Evolutionary conservation across 2,888 invertebrate species (phyloP).

Genomic region (Ophioninae sp.): DNA sequence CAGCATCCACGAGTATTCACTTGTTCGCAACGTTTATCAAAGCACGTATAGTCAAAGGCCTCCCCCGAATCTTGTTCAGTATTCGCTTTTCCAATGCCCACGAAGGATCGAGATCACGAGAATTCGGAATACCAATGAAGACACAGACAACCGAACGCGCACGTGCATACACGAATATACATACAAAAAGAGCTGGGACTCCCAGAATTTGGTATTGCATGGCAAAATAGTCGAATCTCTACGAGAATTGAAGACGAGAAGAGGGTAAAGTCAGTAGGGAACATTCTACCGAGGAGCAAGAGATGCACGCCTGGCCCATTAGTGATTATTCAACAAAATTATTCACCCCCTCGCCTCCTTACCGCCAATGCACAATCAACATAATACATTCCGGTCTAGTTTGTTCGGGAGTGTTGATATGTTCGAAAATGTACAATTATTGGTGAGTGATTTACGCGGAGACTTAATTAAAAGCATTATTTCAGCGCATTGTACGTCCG

Average conservation of each 20-base stretch:
- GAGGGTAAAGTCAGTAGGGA: conserved; percentile 2
- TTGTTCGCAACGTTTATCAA: conserved; percentile 24
- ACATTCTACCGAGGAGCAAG: conserved; percentile 40
- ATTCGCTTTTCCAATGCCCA: conserved; percentile 51
- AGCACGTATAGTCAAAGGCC: conserved; percentile 36
- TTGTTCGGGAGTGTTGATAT: neutral
- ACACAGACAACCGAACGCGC: conserved; percentile 20
- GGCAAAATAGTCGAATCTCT: conserved; percentile 47
- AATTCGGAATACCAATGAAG: conserved; percentile 62
- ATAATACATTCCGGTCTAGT: neutral
- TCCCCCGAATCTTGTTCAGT: conserved; percentile 55
- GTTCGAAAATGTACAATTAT: neutral
- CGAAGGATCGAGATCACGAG: conserved; percentile 59
- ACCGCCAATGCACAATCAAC: conserved; percentile 24
- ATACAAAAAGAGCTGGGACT: conserved; percentile 23
- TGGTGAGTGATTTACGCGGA: neutral
- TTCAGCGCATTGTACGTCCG: neutral
- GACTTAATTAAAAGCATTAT: neutral
- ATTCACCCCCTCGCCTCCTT: conserved; percentile 5
- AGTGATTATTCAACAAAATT: conserved; percentile 57
- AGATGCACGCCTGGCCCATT: conserved; percentile 54
- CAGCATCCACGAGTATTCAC: conserved; percentile 30
- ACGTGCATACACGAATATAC: conserved; percentile 19
- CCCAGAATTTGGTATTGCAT: conserved; percentile 57
- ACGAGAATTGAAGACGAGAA: neutral